These are phyloP conservation scores for Discoglossus pictus DNA, from an alignment of 2,797 vertebrate genomes.

Conservation along the genomic window DNA sequence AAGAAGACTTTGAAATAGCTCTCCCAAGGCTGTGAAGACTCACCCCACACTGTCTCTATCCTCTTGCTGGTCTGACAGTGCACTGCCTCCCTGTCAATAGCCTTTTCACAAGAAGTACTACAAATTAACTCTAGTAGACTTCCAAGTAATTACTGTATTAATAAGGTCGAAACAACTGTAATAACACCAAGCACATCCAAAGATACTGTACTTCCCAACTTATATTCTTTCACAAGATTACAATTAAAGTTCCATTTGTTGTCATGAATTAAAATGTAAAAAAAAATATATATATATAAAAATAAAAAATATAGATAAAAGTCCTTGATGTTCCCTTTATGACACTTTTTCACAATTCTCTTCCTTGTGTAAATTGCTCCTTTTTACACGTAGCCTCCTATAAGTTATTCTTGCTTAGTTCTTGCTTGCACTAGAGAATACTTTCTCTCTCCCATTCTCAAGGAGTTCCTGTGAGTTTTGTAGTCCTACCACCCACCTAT, in stretches of 20 bases:
- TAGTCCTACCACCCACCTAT: slow-evolving; percentile 34
- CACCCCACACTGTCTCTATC: slow-evolving; percentile 16
- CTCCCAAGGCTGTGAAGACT: slow-evolving; percentile 4
- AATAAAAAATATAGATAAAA: not conserved
- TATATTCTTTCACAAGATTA: not conserved
- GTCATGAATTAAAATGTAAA: not conserved
- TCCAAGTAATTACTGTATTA: slow-evolving; percentile 1
- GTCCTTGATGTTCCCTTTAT: not conserved
- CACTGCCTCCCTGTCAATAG: slow-evolving; percentile 18
- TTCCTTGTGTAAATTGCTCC: not conserved
- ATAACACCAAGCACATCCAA: slow-evolving; percentile 2
- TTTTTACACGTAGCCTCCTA: slow-evolving; percentile 14
- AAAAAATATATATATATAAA: not conserved
- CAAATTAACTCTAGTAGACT: slow-evolving; percentile 12
- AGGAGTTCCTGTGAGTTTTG: slow-evolving; percentile 15
- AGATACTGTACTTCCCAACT: not conserved
- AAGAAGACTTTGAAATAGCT: not conserved
- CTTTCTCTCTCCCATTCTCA: slow-evolving; percentile 46
- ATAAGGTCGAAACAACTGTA: not conserved
- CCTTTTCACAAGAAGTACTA: not conserved
- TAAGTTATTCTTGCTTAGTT: slow-evolving; percentile 4
- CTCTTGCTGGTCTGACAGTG: slow-evolving; percentile 3
- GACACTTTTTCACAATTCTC: too few relatives aligned
- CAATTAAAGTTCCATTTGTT: not conserved
- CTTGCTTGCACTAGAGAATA: slow-evolving; percentile 20